Evolutionary conservation across 2,888 invertebrate genomes (phyloP).

Genomic region (Lamellibrachia satsuma): DNA sequence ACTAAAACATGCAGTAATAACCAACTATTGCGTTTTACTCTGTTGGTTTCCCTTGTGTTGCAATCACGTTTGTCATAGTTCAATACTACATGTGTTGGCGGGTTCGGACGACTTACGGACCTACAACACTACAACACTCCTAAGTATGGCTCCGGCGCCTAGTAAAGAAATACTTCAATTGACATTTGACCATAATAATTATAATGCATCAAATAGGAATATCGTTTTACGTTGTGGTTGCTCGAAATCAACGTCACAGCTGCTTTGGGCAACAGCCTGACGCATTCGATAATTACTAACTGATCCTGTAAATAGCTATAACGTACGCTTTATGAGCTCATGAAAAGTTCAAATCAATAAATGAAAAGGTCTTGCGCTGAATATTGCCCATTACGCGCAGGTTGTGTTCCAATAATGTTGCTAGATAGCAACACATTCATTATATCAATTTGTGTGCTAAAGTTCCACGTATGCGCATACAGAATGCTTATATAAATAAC

Average conservation of each 20-base stretch:
- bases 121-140: not conserved
- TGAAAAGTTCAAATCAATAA: not conserved
- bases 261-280: not conserved
- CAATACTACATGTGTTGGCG: not conserved
- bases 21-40: too few species aligned
- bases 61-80: too few species aligned
- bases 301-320: not conserved
- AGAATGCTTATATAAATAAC: not conserved
- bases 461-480: not conserved
- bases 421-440: not conserved
- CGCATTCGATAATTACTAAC: not conserved
- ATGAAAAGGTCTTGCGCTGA: not conserved
- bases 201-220: too few species aligned
- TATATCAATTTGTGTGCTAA: not conserved
- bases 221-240: too few species aligned
- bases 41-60: too few species aligned
- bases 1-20: too few species aligned
- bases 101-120: not conserved
- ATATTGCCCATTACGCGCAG: not conserved
- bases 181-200: too few species aligned
- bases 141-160: not conserved
- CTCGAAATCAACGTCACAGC: not conserved
- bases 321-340: not conserved
- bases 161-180: not conserved
- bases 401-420: not conserved